phyloP scores from a whole-genome alignment of 2,888 invertebrate species.

The Lamproptera curius region DNA sequence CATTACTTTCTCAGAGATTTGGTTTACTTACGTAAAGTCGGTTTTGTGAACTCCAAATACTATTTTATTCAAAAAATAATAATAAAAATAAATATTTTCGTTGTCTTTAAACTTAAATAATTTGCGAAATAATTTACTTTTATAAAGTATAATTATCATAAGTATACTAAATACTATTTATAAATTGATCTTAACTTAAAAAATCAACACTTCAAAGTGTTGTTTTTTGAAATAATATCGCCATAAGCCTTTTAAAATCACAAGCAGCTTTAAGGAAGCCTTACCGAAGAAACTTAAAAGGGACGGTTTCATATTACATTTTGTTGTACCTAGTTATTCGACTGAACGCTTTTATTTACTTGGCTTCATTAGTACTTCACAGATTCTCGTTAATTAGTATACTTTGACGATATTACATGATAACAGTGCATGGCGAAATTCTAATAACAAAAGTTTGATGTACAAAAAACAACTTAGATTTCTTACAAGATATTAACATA shows the following conservation, averaged over 20 bases:
- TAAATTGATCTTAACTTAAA: too few relatives aligned
- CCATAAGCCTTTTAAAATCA: slow-evolving; percentile 1
- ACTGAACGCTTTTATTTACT: slow-evolving; percentile 13
- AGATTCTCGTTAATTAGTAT: not conserved
- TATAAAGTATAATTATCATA: too few relatives aligned
- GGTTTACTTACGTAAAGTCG: too few relatives aligned
- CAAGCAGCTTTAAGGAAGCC: slow-evolving; percentile 9
- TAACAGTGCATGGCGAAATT: not conserved
- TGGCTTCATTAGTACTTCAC: slow-evolving; percentile 6
- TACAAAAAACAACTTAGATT: not conserved
- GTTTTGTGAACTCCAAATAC: too few relatives aligned
- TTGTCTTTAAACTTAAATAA: too few relatives aligned
- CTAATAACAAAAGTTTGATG: not conserved
- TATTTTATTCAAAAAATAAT: too few relatives aligned
- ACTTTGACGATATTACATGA: not conserved
- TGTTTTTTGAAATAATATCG: too few relatives aligned
- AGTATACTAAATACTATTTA: too few relatives aligned
- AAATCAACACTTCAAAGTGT: too few relatives aligned
- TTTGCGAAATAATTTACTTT: too few relatives aligned
- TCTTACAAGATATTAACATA: not conserved
- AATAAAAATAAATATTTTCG: too few relatives aligned
- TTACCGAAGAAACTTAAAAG: slow-evolving; percentile 5
- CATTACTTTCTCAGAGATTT: too few relatives aligned
- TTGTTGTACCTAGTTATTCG: slow-evolving; percentile 5
- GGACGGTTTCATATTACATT: slow-evolving; percentile 12